Base-by-base conservation (phyloP, 2,113 vertebrate genomes). In the Sterna hirundo region DNA sequence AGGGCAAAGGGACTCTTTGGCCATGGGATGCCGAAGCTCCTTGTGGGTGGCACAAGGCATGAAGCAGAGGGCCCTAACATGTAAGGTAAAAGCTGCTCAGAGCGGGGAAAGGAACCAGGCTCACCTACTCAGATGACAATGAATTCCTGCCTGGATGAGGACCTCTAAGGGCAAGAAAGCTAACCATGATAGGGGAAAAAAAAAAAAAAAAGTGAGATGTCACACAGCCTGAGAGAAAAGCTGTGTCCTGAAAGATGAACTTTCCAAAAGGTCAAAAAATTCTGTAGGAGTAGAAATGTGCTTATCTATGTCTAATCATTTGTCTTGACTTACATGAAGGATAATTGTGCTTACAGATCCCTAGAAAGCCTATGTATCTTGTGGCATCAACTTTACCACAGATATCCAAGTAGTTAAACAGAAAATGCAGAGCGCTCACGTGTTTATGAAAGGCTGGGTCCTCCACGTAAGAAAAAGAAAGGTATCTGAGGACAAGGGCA, bases 301-400 rank as follows among this genome's bases (percentile, higher is more conserved):
- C 8, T 64, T 69, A 30, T 58, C n/a, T 75, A 22, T 51, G 30
- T 23, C 68, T 57, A 38, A 6, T 10, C 40, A 23, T 46, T 86
- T 70, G 4, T 57, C 34, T 26, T 88, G 22, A 62, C 29, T 30
- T 70, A 36, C 2, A 6, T 38, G 57, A 71, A 87, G 8, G 13
- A 66, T 25, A 49, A 38, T 8, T 40, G 8, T 51, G 8, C 15
- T 64, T 69, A 18, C 16, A 44, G 10, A 52, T 70, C 49, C 34
- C 64, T 68, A 54, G 26, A 79, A 79, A 61, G 26, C 4, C n/a
- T 80, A 3, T 11, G 5, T 49, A 44, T 40, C 32, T 38, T 29
- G 85, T 0, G 2, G 16, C 8, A 17, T 38, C 2, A 0, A 11
- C 26, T 6, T 26, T 32, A 75, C 17, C 13, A 69, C 13, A 57